Evolutionary conservation across 1,140 invertebrate genomes (phyloP), one percentile per base, ranked within the genome.

Genomic region (Brevipalpus yothersi): DNA sequence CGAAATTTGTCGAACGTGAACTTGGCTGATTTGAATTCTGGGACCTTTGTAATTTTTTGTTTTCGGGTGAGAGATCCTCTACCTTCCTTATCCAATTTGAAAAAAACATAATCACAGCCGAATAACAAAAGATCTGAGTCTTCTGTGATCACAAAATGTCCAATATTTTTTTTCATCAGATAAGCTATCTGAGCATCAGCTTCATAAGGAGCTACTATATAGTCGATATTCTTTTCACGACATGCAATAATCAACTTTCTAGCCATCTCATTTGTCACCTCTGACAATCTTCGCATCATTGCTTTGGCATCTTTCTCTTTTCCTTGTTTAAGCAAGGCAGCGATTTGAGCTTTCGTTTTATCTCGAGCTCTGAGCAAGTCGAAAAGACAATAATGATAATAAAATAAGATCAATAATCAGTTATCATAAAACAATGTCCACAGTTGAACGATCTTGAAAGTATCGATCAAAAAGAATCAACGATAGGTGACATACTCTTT

Each of bases 181-280:
- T 84, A 98, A 0, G 93, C 91, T 59, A 99, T 74, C 73, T 99
- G 93, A 51, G 95, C 86, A 74, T 99, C 95, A 4, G 95, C 92
- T 76, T 99, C 95, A 72, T 96, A 98, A 0, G 95, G 95, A 31
- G 95, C 92, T 31, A 98, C 89, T 68, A 98, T 86, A 69, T 88
- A 93, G 69, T 99, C 91, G 15, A 97, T 79, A 66, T 84, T 82
- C 4, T 75, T 68, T 57, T 76, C 73, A 31, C 85, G 77, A 60
- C 75, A 92, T 62, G 79, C 79, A 66, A 73, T 69, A 63, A 80
- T 79, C 0, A 79, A 72, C 55, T 82, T 74, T 19, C 85, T 68
- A 3, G 89, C 90, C 86, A 96, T 94, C 67, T 82, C 78, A 65
- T 91, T 86, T 5, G 86, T 91, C 41, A 96, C 79, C 71, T 95